A percentile compares a stretch with the other conserved stretches of the same genome.
Conservation (phyloP, 1,140 invertebrate species). For the Vollenhovia emeryi region DNA sequence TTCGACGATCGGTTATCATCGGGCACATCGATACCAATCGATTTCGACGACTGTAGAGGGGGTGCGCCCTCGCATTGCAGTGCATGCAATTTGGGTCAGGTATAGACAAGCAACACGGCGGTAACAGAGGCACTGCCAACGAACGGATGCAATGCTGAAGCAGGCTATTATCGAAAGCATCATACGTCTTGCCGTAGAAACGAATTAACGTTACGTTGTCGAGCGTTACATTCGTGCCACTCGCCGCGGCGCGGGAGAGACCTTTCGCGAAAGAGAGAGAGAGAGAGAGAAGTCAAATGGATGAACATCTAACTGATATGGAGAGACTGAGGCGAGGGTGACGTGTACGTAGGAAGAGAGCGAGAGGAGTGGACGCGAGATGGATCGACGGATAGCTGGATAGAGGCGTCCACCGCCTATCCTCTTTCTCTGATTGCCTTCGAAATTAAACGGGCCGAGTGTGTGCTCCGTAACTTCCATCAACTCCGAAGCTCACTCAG, state of each 20-base stretch:
- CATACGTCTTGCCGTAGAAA: conserved; percentile 71
- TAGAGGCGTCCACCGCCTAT: conserved; percentile 37
- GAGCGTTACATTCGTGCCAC: conserved; percentile 47
- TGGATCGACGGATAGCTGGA: conserved; percentile 37
- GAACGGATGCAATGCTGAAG: conserved; percentile 52
- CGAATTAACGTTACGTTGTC: conserved; percentile 74
- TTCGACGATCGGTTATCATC: conserved; percentile 11
- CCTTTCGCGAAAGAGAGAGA: background rate
- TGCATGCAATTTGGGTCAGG: conserved; percentile 46
- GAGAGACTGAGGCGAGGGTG: conserved; percentile 41
- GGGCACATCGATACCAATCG: conserved; percentile 12
- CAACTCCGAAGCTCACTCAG: conserved; percentile 35
- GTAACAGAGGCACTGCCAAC: conserved; percentile 46
- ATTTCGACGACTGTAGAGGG: background rate
- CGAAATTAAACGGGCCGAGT: conserved; percentile 66
- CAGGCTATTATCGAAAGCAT: conserved; percentile 53
- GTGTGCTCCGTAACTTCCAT: conserved; percentile 60
- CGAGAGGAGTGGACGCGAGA: conserved; percentile 35
- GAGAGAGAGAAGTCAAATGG: conserved; percentile 39
- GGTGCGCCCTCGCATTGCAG: background rate
- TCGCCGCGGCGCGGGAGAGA: conserved; percentile 21
- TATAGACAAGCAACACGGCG: conserved; percentile 27
- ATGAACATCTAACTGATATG: conserved; percentile 38
- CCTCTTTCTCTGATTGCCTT: conserved; percentile 69
- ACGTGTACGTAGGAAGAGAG: conserved; percentile 3